Conservation (phyloP, 2,113 vertebrate species). For the Columba livia region DNA sequence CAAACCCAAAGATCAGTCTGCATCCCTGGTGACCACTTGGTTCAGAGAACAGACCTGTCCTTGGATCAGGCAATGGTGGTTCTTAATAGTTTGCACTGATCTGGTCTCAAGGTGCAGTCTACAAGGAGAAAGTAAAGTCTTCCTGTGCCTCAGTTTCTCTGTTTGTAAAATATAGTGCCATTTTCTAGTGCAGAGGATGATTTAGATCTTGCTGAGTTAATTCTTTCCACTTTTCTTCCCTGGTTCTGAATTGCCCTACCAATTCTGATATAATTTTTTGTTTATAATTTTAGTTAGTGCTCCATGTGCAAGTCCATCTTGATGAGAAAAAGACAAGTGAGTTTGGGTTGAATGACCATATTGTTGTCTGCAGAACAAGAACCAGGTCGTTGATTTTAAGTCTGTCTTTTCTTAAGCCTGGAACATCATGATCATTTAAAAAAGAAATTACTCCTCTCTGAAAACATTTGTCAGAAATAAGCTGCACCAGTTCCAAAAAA, state of each 20-base stretch:
- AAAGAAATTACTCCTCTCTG: not conserved
- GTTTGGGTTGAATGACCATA: not conserved
- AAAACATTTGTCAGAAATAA: not conserved
- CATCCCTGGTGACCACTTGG: rapidly evolving
- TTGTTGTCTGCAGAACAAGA: not conserved
- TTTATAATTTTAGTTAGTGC: not conserved
- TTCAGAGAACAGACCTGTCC: not conserved
- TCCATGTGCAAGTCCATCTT: not conserved
- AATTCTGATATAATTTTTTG: not conserved
- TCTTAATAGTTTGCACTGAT: not conserved
- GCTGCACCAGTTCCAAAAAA: not conserved
- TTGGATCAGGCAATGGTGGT: not conserved
- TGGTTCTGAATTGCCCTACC: not conserved
- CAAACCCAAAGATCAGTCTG: rapidly evolving
- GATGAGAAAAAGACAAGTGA: not conserved
- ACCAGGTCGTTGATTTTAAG: not conserved
- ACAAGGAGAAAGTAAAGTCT: not conserved
- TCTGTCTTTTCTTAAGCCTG: not conserved
- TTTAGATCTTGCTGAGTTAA: not conserved
- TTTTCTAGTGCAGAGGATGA: not conserved
- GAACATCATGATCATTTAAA: not conserved
- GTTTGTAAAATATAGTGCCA: not conserved
- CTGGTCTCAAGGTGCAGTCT: not conserved
- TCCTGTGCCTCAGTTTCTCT: not conserved
- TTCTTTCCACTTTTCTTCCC: not conserved